phyloP scores from a whole-genome alignment of 2,888 invertebrate species.

The Electrophaes corylata region DNA sequence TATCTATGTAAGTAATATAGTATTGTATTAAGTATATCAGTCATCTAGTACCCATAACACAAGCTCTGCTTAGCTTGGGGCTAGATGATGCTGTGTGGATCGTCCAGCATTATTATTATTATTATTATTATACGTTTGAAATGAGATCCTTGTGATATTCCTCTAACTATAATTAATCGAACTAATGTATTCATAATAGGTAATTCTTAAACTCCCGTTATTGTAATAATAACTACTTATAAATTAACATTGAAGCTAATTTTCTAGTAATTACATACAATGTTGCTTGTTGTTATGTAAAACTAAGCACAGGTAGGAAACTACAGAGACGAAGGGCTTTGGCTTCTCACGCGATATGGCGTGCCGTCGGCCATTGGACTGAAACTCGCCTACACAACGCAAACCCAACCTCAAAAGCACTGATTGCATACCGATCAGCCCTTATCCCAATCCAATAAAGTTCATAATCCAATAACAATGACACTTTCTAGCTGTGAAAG shows the following conservation, averaged over 20 bases:
- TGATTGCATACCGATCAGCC: slow-evolving; percentile 49
- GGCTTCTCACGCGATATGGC: slow-evolving; percentile 68
- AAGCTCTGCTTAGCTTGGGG: no score
- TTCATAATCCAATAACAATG: slow-evolving; percentile 36
- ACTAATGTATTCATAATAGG: no score
- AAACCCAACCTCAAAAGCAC: slow-evolving; percentile 59
- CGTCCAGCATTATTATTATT: no score
- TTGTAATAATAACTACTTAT: neutral
- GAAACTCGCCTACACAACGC: slow-evolving; percentile 59
- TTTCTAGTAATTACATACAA: slow-evolving; percentile 38
- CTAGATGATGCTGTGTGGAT: no score
- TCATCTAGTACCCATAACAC: no score
- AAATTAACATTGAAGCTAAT: slow-evolving; percentile 19
- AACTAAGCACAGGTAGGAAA: slow-evolving; percentile 53
- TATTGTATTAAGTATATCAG: no score
- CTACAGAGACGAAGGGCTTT: slow-evolving; percentile 52
- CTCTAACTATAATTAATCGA: no score
- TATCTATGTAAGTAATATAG: no score
- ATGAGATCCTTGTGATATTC: no score
- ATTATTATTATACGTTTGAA: no score
- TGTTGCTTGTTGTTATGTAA: slow-evolving; percentile 45
- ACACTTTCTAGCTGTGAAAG: slow-evolving; percentile 1
- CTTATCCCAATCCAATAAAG: slow-evolving; percentile 43
- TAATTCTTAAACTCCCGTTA: no score
- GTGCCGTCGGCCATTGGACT: slow-evolving; percentile 69